Percentiles rank a stretch among this genome's conserved stretches.
phyloP scores from a whole-genome alignment of 1,140 invertebrate species.

The Polyergus mexicanus region DNA sequence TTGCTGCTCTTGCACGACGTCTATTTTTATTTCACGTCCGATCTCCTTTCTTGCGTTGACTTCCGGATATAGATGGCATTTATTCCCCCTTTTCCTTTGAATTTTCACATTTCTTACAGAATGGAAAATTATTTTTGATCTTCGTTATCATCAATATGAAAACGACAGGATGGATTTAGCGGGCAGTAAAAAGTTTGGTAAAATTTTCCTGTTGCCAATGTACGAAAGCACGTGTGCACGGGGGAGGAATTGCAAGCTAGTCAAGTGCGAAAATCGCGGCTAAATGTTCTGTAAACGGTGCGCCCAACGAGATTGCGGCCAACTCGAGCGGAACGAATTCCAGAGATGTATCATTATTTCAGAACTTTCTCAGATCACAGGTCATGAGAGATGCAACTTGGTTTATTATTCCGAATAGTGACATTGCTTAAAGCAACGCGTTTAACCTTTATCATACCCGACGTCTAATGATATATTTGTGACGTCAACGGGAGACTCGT shows the following conservation, averaged over 20 bases:
- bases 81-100: neutral
- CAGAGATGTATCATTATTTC: constrained; percentile 21
- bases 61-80: constrained; percentile 22
- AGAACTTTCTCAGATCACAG: constrained; percentile 16
- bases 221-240: constrained; percentile 11
- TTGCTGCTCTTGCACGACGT: constrained; percentile 16
- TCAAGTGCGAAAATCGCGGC: constrained; percentile 43
- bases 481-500: neutral
- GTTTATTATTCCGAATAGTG: neutral
- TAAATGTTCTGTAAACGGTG: constrained; percentile 57
- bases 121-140: constrained; percentile 20
- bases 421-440: neutral
- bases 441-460: neutral
- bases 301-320: constrained; percentile 21
- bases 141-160: constrained; percentile 30
- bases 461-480: neutral
- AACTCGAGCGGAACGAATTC: constrained; percentile 35
- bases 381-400: neutral
- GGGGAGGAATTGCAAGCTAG: constrained; percentile 12
- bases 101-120: constrained; percentile 12
- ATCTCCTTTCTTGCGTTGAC: constrained; percentile 6
- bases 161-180: constrained; percentile 9
- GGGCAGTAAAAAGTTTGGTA: constrained; percentile 1
- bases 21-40: constrained; percentile 35
- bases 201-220: neutral